phyloP scores from a whole-genome alignment of 2,888 invertebrate species.

The Sesia bembeciformis region DNA sequence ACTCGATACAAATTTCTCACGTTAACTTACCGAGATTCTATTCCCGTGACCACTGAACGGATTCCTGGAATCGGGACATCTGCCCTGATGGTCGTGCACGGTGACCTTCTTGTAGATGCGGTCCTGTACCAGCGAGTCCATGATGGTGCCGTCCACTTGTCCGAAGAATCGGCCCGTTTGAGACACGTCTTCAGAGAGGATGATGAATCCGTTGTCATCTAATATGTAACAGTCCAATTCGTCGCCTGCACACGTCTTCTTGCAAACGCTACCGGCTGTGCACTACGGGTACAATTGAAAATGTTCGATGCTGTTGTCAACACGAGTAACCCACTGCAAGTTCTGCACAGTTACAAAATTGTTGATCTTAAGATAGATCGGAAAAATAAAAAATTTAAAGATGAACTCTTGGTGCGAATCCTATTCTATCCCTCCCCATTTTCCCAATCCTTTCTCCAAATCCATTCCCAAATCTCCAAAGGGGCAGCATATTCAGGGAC shows the following conservation, averaged over 20 bases:
- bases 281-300: slow-evolving; percentile 63
- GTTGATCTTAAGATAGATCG: too few relatives aligned
- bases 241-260: slow-evolving; percentile 89
- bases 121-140: slow-evolving; percentile 94
- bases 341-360: too few relatives aligned
- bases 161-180: slow-evolving; percentile 96
- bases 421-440: too few relatives aligned
- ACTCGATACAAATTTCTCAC: too few relatives aligned
- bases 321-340: too few relatives aligned
- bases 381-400: too few relatives aligned
- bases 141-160: slow-evolving; percentile 94
- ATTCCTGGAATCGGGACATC: slow-evolving; percentile 82
- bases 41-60: slow-evolving; percentile 73
- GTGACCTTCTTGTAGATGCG: slow-evolving; percentile 91
- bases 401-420: too few relatives aligned
- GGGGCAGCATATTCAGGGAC: too few relatives aligned
- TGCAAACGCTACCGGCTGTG: slow-evolving; percentile 79
- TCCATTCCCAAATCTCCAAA: too few relatives aligned
- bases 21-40: slow-evolving; percentile 35
- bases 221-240: slow-evolving; percentile 94
- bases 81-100: slow-evolving; percentile 91
- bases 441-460: too few relatives aligned
- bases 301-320: too few relatives aligned
- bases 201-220: slow-evolving; percentile 95
- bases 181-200: slow-evolving; percentile 88